Percentiles rank a stretch among this genome's conserved stretches.
Conservation (phyloP, 1,140 invertebrate genomes). For the Thaumatotibia leucotreta region DNA sequence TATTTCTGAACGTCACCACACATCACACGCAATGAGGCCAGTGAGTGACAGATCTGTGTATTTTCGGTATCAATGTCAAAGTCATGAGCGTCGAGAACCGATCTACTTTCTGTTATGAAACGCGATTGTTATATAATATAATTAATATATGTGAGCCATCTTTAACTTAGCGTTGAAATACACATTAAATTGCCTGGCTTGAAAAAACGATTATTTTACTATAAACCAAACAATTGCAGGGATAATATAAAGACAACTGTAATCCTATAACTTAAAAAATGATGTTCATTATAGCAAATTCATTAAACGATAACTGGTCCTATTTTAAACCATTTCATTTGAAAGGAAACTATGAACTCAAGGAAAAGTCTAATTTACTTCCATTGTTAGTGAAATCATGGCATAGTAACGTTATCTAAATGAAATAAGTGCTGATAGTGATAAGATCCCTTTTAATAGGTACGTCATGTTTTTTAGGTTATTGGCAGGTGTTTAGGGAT, state of each 20-base stretch:
- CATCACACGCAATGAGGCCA: neutral
- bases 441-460: neutral
- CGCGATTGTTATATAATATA: too few species aligned
- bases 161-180: too few species aligned
- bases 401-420: neutral
- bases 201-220: too few species aligned
- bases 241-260: too few species aligned
- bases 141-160: too few species aligned
- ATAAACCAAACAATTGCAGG: too few species aligned
- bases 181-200: too few species aligned
- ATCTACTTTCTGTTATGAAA: neutral
- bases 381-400: neutral
- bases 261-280: too few species aligned
- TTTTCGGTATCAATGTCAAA: slow-evolving; percentile 4
- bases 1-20: neutral
- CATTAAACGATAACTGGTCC: too few species aligned
- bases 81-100: neutral
- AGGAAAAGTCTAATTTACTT: neutral
- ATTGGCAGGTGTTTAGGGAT: neutral
- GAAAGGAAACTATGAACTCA: too few species aligned
- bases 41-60: neutral
- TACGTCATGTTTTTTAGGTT: neutral
- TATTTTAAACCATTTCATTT: too few species aligned
- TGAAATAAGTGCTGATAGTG: neutral
- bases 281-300: too few species aligned